Evolutionary conservation across 2,888 invertebrate species (phyloP).

Genomic region (Drosophila barbarae): DNA sequence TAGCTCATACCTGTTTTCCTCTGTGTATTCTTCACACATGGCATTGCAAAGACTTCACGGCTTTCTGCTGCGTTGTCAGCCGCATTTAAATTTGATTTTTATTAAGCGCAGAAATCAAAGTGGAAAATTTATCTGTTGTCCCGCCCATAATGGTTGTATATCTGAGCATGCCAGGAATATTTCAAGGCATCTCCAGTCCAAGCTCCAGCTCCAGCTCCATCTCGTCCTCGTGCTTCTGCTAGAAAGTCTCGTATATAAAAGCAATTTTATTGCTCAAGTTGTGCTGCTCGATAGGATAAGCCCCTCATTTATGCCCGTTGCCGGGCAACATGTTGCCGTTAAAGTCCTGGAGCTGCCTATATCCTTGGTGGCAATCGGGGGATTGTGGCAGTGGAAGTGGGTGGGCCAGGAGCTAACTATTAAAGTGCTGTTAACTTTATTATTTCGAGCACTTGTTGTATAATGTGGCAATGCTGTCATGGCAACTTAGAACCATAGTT

Average conservation of each 20-base stretch:
- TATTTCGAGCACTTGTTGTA: constrained; percentile 74
- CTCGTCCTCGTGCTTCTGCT: constrained; percentile 5
- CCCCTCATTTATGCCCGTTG: constrained; percentile 68
- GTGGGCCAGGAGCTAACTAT: constrained; percentile 57
- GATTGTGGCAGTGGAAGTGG: neutral
- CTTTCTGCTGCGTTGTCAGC: constrained; percentile 61
- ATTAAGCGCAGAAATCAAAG: constrained; percentile 71
- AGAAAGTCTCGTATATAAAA: constrained; percentile 50
- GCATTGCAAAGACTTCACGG: constrained; percentile 16
- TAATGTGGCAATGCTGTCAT: constrained; percentile 71
- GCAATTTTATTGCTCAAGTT: constrained; percentile 75
- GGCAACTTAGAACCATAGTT: constrained; percentile 68
- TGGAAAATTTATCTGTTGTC: constrained; percentile 60
- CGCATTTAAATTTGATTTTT: constrained; percentile 74
- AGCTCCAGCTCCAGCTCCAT: neutral
- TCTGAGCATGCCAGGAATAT: constrained; percentile 62
- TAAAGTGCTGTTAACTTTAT: constrained; percentile 75
- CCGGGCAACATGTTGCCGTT: constrained; percentile 67
- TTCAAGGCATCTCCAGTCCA: constrained; percentile 29
- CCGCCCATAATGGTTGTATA: constrained; percentile 37
- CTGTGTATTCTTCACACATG: constrained; percentile 37
- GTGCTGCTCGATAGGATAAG: constrained; percentile 70
- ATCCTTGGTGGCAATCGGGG: constrained; percentile 30
- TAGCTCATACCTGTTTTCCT: neutral
- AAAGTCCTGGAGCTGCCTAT: constrained; percentile 21